These are phyloP conservation scores for Orchesella flavescens DNA, from an alignment of 2,888 invertebrate species.

Conservation along the genomic window DNA sequence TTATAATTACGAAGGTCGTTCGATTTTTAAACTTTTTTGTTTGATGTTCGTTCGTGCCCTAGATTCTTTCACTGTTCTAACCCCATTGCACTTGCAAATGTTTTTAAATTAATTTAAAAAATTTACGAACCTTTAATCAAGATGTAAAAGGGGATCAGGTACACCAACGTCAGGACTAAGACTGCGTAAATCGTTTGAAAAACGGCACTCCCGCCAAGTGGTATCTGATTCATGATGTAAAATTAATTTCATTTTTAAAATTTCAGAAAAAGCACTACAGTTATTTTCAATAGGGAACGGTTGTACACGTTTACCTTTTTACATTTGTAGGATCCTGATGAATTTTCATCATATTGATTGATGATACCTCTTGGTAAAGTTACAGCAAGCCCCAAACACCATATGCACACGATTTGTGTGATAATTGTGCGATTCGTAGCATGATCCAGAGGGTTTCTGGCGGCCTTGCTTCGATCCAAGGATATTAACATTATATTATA, in stretches of 20 bases:
- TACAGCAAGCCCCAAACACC: conserved; percentile 47
- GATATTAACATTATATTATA: conserved; percentile 62
- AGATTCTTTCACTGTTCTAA: too few species aligned
- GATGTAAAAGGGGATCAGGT: conserved; percentile 61
- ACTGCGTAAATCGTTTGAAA: conserved; percentile 59
- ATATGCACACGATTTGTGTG: conserved; percentile 56
- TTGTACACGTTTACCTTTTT: conserved; percentile 47
- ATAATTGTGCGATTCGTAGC: conserved; percentile 39
- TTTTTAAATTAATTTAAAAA: not conserved
- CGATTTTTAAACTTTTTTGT: conserved; percentile 8
- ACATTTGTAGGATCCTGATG: conserved; percentile 56
- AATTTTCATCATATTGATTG: conserved; percentile 32
- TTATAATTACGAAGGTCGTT: too few species aligned
- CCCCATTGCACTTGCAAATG: not conserved
- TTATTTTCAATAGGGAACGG: too few species aligned
- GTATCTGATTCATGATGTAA: conserved; percentile 24
- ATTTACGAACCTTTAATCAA: conserved; percentile 59
- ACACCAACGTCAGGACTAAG: conserved; percentile 57
- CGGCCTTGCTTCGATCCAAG: conserved; percentile 64
- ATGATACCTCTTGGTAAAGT: conserved; percentile 36
- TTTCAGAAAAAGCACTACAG: too few species aligned
- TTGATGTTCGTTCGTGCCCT: too few species aligned
- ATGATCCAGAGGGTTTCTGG: conserved; percentile 58
- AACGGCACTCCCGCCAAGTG: conserved; percentile 46
- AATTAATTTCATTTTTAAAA: too few species aligned